phyloP scores from a whole-genome alignment of 2,113 vertebrate genomes.

The Trichechus manatus region DNA sequence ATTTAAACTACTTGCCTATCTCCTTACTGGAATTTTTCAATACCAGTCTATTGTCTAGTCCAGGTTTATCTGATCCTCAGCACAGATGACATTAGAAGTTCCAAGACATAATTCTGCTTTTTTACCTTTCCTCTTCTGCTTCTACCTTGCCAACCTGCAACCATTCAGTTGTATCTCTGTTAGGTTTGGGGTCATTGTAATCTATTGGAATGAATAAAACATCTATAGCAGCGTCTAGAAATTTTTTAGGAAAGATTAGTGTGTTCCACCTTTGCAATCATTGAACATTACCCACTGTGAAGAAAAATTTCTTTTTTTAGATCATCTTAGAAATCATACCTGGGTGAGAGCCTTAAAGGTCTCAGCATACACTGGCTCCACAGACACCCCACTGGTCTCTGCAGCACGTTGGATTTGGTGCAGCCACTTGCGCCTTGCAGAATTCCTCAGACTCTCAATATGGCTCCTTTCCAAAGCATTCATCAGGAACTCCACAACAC shows the following conservation, averaged over 20 bases:
- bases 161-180: not conserved
- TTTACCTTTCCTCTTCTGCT: not conserved
- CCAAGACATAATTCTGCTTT: conserved; percentile 12
- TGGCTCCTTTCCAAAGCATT: conserved; percentile 68
- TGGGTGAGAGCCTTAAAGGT: conserved; percentile 86
- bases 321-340: conserved; percentile 77
- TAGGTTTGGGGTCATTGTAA: not conserved
- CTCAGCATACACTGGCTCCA: conserved; percentile 85
- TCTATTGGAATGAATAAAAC: not conserved
- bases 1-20: not conserved
- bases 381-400: conserved; percentile 77
- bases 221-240: not conserved
- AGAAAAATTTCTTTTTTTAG: not conserved
- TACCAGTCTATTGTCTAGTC: not conserved
- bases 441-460: conserved; percentile 64
- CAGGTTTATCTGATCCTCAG: conserved; percentile 37
- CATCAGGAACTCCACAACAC: conserved; percentile 87
- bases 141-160: not conserved
- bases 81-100: conserved; percentile 40
- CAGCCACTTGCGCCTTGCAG: conserved; percentile 87
- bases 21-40: not conserved
- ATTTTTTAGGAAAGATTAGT: conserved; percentile 24
- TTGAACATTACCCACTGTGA: not conserved
- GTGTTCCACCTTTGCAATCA: not conserved
- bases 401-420: conserved; percentile 84